phyloP scores from a whole-genome alignment of 1,140 invertebrate genomes.

The Pseudachorutes palmiensis region DNA sequence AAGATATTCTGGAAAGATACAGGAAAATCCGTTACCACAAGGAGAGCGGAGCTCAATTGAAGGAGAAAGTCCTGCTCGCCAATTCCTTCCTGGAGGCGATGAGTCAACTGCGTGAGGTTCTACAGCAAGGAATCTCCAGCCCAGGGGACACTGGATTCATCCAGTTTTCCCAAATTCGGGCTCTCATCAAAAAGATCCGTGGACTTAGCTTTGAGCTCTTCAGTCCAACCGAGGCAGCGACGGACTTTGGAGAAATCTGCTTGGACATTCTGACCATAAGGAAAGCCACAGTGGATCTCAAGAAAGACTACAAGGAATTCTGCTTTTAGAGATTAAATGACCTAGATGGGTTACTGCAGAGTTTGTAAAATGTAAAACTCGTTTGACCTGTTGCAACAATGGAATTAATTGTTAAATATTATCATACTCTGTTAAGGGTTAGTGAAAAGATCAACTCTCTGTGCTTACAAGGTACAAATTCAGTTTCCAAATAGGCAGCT shows the following conservation, averaged over 20 bases:
- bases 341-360: too few species aligned
- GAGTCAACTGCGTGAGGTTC: background rate
- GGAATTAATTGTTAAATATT: too few species aligned
- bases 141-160: background rate
- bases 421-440: too few species aligned
- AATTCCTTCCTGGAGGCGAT: background rate
- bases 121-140: background rate
- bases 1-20: background rate
- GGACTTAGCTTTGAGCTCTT: background rate
- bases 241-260: constrained; percentile 1
- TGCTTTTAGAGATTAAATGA: background rate
- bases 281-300: background rate
- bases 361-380: background rate
- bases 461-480: too few species aligned
- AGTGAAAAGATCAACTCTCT: too few species aligned
- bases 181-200: background rate
- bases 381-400: background rate
- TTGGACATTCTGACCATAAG: background rate
- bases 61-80: background rate
- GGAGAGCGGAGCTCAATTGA: background rate
- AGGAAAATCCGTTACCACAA: background rate
- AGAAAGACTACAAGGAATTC: background rate
- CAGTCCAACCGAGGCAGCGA: background rate
- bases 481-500: too few species aligned
- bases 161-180: background rate